Conservation (phyloP, 2,888 invertebrate species). For the Harpalus rufipes region DNA sequence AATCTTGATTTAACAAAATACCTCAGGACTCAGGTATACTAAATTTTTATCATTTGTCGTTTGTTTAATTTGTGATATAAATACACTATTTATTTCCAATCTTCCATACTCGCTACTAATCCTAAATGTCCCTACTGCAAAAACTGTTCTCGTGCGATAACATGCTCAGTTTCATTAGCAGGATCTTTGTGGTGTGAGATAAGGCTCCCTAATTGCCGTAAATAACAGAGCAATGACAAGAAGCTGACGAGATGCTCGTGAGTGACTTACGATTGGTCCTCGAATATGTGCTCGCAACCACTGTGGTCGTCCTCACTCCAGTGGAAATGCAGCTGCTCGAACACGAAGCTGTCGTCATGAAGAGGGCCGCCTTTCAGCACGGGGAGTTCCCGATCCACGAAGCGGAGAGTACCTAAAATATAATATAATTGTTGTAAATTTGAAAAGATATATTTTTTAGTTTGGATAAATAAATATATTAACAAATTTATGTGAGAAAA, state of each 20-base stretch:
- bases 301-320: constrained; percentile 87
- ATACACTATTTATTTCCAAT: no score
- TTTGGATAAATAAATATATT: no score
- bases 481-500: no score
- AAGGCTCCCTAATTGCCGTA: constrained; percentile 16
- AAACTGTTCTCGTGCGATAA: constrained; percentile 36
- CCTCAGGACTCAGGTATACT: no score
- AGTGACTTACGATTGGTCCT: constrained; percentile 82
- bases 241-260: constrained; percentile 1
- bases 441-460: no score
- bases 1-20: no score
- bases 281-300: constrained; percentile 89
- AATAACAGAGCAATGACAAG: constrained; percentile 27
- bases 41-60: no score
- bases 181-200: constrained; percentile 15
- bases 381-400: constrained; percentile 81
- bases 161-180: constrained; percentile 57
- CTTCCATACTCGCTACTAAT: no score
- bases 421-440: neutral
- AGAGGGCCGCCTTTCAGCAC: constrained; percentile 83
- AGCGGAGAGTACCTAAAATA: constrained; percentile 81
- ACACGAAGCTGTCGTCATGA: constrained; percentile 82
- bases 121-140: neutral
- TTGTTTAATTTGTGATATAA: no score
- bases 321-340: constrained; percentile 90